Base-by-base conservation (phyloP, 2,113 vertebrate genomes). In the Pluvianellus socialis region DNA sequence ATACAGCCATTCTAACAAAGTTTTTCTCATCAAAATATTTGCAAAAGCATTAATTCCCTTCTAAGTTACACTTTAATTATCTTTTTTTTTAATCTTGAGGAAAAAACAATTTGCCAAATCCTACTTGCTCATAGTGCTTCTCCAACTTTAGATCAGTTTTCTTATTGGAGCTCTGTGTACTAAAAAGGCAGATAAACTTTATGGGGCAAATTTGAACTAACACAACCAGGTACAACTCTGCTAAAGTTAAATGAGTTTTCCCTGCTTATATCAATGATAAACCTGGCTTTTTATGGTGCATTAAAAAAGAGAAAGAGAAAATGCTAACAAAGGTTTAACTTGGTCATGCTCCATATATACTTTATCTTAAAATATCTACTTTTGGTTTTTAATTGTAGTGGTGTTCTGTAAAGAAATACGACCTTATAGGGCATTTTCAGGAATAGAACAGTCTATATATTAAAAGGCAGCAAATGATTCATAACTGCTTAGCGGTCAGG, bases 391-490 rank as follows among this genome's bases (percentile, higher is more conserved):
- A 98, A 98, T 98, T 98, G 98, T 97, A 55, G 38, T 94, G 94
- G 95, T 98, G 99, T 98, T 98, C 98, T 98, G 97, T 98, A 98
- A 98, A 98, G 96, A 97, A 98, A 96, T 96, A 97, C 92, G 97
- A 98, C 98, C 98, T 98, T 98, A 98, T 68, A 93, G 97, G 97
- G 96, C 97, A 98, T 99, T 99, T 99, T 98, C 98, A 98, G 98
- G 98, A 98, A 98, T 95, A 97, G 98, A 98, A 98, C 95, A 98
- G 98, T 99, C 98, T 98, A 98, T 98, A 98, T 98, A 98, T 99
- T 99, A 99, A 98, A 99, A 98, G 98, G 98, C 98, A 99, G 98
- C 98, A 98, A 99, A 99, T 99, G 98, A 99, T 99, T 99, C 99
- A 99, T 99, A 99, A 99, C 98, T 97, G 95, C 97, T 98, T 96